Evolutionary conservation across 2,888 invertebrate genomes (phyloP).

Genomic region (Cistogaster globosa): DNA sequence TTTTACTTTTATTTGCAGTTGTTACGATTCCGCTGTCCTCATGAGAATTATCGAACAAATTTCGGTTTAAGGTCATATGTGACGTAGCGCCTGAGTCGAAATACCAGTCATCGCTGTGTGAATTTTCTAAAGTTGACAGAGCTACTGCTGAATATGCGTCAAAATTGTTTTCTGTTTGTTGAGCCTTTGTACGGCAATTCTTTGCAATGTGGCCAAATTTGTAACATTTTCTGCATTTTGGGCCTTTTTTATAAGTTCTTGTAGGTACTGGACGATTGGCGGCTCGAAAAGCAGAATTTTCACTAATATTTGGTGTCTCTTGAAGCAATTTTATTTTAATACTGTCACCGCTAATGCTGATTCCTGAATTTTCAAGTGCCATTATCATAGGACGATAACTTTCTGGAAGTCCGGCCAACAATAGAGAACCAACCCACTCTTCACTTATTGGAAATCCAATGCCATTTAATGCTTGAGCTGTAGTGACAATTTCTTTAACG

Average conservation of each 20-base stretch:
- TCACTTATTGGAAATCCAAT: constrained; percentile 60
- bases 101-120: constrained; percentile 20
- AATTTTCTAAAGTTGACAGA: constrained; percentile 10
- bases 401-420: constrained; percentile 73
- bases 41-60: too few species aligned
- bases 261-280: too few species aligned
- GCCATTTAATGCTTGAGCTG: constrained; percentile 53
- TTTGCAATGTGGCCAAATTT: constrained; percentile 60
- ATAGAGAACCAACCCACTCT: constrained; percentile 57
- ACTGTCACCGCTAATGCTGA: too few species aligned
- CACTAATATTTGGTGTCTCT: too few species aligned
- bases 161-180: not conserved
- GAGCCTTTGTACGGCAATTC: constrained; percentile 9
- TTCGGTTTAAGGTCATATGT: too few species aligned
- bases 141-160: too few species aligned
- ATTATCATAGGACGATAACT: constrained; percentile 76
- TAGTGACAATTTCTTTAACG: constrained; percentile 49
- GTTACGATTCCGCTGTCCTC: too few species aligned
- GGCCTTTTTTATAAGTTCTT: too few species aligned
- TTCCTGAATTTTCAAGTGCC: constrained; percentile 72
- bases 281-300: too few species aligned
- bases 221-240: constrained; percentile 54
- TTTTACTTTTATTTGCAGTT: too few species aligned
- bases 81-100: constrained; percentile 30
- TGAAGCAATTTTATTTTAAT: too few species aligned